A percentile compares a stretch with the other conserved stretches of the same genome.
phyloP scores from a whole-genome alignment of 1,140 invertebrate genomes.

The Drosophila athabasca region DNA sequence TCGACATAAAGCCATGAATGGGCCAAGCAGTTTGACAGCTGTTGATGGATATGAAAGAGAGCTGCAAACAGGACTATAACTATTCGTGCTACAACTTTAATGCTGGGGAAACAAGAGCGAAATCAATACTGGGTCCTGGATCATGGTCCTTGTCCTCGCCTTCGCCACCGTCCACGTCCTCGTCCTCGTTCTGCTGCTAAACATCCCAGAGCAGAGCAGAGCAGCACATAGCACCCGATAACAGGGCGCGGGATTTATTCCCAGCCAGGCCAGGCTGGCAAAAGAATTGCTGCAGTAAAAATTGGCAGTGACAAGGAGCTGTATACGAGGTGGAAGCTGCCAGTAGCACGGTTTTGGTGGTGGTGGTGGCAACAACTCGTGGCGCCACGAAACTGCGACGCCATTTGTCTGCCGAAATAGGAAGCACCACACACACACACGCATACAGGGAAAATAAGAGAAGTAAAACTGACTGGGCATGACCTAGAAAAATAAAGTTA shows the following conservation, averaged over 20 bases:
- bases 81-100: conserved; percentile 45
- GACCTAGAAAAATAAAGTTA: conserved; percentile 65
- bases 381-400: conserved; percentile 73
- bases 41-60: conserved; percentile 57
- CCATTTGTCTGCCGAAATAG: conserved; percentile 74
- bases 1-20: conserved; percentile 33
- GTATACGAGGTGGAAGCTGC: conserved; percentile 18
- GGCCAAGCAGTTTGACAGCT: conserved; percentile 53
- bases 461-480: conserved; percentile 36
- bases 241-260: conserved; percentile 57
- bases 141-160: background rate
- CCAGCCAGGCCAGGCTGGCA: conserved; percentile 39
- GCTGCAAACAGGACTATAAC: conserved; percentile 44
- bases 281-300: conserved; percentile 61
- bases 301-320: conserved; percentile 62
- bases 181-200: too few relatives aligned
- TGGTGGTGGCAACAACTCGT: conserved; percentile 18
- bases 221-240: conserved; percentile 3
- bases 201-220: background rate
- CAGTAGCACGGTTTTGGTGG: conserved; percentile 20
- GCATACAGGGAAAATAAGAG: conserved; percentile 42
- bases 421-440: conserved; percentile 31
- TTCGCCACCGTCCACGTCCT: background rate
- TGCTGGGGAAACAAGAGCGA: conserved; percentile 42
- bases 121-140: conserved; percentile 51